Base-by-base conservation (phyloP, 2,113 vertebrate genomes). In the Noturus placidus region DNA sequence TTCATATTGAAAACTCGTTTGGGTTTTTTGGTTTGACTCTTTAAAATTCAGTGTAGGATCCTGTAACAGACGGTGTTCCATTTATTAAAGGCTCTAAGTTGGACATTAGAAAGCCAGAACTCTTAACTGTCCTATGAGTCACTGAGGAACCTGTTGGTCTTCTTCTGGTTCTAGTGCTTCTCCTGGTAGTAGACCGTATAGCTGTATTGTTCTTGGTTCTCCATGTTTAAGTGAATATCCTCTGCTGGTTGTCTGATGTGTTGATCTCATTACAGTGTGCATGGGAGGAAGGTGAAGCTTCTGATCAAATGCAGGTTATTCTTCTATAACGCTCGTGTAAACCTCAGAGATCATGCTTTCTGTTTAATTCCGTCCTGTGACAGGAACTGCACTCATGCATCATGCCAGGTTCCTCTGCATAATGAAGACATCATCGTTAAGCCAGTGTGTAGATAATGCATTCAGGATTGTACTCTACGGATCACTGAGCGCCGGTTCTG, bases 401-500 rank as follows among this genome's bases (percentile, higher is more conserved):
- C 76, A 78, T 9, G 27, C 52, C 7, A 4, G 52, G 17, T 59
- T 81, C 33, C 20, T 81, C 79, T 81, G 79, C 17, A 59, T 81
- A 59, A 81, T 81, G 78, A 81, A 80, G 54, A 57, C 78, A 59
- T 81, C 78, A 59, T 56, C 10, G 54, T 78, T 78, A 46, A 54
- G 76, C 17, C 50, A 35, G 52, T 25, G 54, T 80, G 79, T 84
- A 46, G 20, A 22, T 84, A 30, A 84, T 67, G n/a, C 63, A 84
- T 84, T 84, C 82, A 84, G 82, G 27, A 52, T 22, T 70, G 82
- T 52, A 69, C 82, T 67, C 42, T 54, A 54, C 9, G 82, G 82
- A 84, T 84, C 82, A 84, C 56, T 61, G 82, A 22, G 46, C 63
- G 10, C 63, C 8, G 46, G n/a, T 69, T 67, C 82, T 69, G 42